Conservation (phyloP, 2,888 invertebrate species). For the Luperina testacea region DNA sequence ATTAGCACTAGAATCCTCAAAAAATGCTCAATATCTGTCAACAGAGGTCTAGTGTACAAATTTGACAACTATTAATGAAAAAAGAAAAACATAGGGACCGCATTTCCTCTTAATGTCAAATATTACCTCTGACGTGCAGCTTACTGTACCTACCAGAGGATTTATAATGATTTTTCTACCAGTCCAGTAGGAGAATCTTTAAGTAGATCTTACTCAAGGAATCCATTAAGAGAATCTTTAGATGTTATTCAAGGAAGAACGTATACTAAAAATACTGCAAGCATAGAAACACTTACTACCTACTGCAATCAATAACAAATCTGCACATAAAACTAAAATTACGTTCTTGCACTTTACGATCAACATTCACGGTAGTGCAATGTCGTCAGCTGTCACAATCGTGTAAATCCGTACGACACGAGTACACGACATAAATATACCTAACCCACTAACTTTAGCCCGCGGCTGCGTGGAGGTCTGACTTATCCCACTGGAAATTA, state of each 20-base stretch:
- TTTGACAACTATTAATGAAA: too few relatives aligned
- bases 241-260: not conserved
- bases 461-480: not conserved
- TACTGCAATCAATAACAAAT: constrained; percentile 30
- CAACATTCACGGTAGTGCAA: constrained; percentile 33
- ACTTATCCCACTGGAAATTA: not conserved
- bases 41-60: too few relatives aligned
- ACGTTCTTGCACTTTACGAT: constrained; percentile 41
- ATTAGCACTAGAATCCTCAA: too few relatives aligned
- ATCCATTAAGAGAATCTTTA: too few relatives aligned
- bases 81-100: too few relatives aligned
- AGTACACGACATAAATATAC: not conserved
- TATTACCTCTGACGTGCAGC: too few relatives aligned
- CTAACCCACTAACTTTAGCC: not conserved
- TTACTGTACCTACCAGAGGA: too few relatives aligned
- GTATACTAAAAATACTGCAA: not conserved
- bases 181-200: not conserved
- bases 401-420: not conserved
- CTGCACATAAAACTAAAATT: constrained; percentile 45
- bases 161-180: not conserved
- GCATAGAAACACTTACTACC: not conserved
- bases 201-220: not conserved
- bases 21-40: too few relatives aligned
- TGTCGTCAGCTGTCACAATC: constrained; percentile 13
- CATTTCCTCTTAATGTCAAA: too few relatives aligned